phyloP scores from a whole-genome alignment of 2,797 vertebrate species.

The Emydoidea blandingii region DNA sequence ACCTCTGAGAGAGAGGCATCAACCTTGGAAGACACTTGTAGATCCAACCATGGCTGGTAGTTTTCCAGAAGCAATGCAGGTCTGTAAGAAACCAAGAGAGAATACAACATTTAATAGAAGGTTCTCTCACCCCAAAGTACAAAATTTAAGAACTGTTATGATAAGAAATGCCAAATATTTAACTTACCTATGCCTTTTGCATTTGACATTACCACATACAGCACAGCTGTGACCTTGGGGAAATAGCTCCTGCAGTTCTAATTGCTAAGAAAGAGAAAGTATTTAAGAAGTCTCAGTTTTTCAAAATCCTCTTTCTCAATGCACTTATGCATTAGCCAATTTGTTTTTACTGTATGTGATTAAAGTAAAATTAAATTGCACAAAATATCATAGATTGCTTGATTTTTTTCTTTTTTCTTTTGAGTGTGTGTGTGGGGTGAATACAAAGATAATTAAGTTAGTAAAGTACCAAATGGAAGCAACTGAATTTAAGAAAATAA shows the following conservation, averaged over 20 bases:
- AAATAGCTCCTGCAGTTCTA: slow-evolving; percentile 90
- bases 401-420: not conserved
- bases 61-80: slow-evolving; percentile 93
- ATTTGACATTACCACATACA: slow-evolving; percentile 94
- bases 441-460: not conserved
- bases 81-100: slow-evolving; percentile 75
- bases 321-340: accelerated
- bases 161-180: not conserved
- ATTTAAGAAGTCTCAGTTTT: not conserved
- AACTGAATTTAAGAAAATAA: not conserved
- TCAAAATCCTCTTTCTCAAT: not conserved
- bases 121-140: accelerated
- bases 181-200: slow-evolving; percentile 91
- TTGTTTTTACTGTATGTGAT: accelerated
- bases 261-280: slow-evolving; percentile 77
- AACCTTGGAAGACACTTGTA: slow-evolving; percentile 93
- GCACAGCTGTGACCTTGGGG: slow-evolving; percentile 93
- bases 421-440: not conserved
- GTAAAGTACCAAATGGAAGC: accelerated
- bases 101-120: not conserved
- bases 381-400: not conserved
- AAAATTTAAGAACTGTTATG: not conserved
- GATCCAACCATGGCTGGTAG: slow-evolving; percentile 95
- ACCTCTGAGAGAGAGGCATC: slow-evolving; percentile 95
- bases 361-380: not conserved